Percentiles rank a stretch among this genome's conserved stretches.
These are phyloP conservation scores for Pristionchus japonicus DNA, from an alignment of 2,888 invertebrate genomes.

Conservation along the genomic window DNA sequence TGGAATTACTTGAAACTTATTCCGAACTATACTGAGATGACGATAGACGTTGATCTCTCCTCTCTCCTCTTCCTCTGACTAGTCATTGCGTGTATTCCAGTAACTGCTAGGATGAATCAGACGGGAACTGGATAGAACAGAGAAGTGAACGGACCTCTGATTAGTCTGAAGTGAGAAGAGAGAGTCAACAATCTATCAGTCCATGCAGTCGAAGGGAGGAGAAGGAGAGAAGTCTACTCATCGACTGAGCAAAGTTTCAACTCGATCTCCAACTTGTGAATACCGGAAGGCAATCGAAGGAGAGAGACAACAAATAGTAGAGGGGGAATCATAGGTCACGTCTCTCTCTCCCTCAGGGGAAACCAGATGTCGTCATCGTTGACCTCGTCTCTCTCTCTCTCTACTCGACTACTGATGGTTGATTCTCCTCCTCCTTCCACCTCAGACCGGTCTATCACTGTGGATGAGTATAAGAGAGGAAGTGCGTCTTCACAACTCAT, in stretches of 20 bases:
- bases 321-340: conserved; percentile 26
- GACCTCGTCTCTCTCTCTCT: neutral
- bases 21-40: neutral
- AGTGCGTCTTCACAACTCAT: neutral
- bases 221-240: neutral
- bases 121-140: neutral
- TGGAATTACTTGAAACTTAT: too few species aligned
- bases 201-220: neutral
- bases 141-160: neutral
- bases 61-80: neutral
- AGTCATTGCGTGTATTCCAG: conserved; percentile 5
- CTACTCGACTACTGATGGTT: conserved; percentile 4
- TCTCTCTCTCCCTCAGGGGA: neutral
- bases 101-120: neutral
- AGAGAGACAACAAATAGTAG: neutral
- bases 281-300: neutral
- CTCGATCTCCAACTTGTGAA: neutral
- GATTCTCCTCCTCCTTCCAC: neutral
- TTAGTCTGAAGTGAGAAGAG: neutral
- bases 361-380: neutral
- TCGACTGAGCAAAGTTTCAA: neutral
- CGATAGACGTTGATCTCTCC: neutral
- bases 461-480: conserved; percentile 12
- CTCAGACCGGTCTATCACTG: conserved; percentile 19
- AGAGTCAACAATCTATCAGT: neutral